Base-by-base conservation (phyloP, 1,140 invertebrate genomes). In the Zaprionus ornatus region DNA sequence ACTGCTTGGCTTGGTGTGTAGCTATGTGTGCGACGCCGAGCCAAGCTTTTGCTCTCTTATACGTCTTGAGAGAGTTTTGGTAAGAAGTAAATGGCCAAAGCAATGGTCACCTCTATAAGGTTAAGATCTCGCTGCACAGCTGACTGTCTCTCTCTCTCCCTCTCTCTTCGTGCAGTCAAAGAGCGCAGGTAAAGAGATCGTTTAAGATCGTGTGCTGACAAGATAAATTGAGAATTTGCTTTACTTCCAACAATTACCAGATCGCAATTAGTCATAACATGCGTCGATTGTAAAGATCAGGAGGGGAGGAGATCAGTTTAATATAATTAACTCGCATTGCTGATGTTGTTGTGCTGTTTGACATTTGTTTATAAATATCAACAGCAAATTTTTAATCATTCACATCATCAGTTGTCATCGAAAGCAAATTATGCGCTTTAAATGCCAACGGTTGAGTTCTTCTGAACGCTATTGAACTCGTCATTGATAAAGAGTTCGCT, bases 401-500 rank as follows among this genome's bases (percentile, higher is more conserved):
- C 45, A 70, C 29, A 32, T 32, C 29, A 32, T 56, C 57, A 35
- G 7, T 50, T 64, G 50, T 37, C 80, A 69, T 52, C 77, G 23
- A 63, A 70, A 80, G 57, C 64, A 76, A 86, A 79, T 77, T 69
- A 87, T 87, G 76, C 75, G 84, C 55, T 78, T 67, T 70, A 90
- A 90, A 90, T 90, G 85, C 79, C 85, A 85, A 70, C 56, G 57
- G 40, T 73, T 65, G 52, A 68, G 57, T 90, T 84, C 75, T 81
- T 85, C 37, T 84, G 85, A 90, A 90, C 85, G 85, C 79, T 65
- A 90, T 85, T 90, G 85, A 88, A 90, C 85, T 75, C 79, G 85
- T 82, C 78, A 90, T 77, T 74, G 57, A 65, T 70, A 74, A 63
- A 73, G 71, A 84, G n/a, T 45, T 19, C 81, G 72, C 42, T 63